Evolutionary conservation across 2,113 vertebrate genomes (phyloP).

Genomic region (Protomyctophum bolini): DNA sequence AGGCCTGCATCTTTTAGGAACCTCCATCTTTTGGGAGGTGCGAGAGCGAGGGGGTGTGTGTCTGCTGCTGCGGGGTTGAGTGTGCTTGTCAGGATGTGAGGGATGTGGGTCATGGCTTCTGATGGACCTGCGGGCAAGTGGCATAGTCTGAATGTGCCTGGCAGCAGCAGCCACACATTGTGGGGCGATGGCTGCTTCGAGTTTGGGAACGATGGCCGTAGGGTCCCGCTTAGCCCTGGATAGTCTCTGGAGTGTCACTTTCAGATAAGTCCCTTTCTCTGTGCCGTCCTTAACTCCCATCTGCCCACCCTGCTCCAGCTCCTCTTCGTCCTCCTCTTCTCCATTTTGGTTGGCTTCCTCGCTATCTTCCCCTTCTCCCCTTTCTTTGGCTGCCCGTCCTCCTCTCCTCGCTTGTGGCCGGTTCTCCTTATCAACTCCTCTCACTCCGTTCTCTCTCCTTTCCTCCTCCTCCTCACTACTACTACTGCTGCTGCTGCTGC

Average conservation of each 20-base stretch:
- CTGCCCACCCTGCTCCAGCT: slow-evolving; percentile 50
- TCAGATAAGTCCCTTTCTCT: slow-evolving; percentile 81
- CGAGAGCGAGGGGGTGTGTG: slow-evolving; percentile 30
- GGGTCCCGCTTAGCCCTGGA: slow-evolving; percentile 85
- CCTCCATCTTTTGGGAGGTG: slow-evolving; percentile 42
- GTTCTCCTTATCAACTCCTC: slow-evolving; percentile 74
- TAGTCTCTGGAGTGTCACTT: slow-evolving; percentile 91
- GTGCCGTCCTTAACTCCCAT: slow-evolving; percentile 50
- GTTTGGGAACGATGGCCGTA: slow-evolving; percentile 93
- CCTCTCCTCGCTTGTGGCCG: slow-evolving; percentile 63
- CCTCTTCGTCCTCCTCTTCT: slow-evolving; percentile 59
- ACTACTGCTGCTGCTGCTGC: slow-evolving; percentile 34
- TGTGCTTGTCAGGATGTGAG: slow-evolving; percentile 42
- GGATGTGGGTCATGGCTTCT: slow-evolving; percentile 68
- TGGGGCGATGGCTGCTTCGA: slow-evolving; percentile 90
- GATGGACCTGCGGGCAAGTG: slow-evolving; percentile 86
- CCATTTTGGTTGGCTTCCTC: slow-evolving; percentile 59
- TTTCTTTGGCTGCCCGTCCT: slow-evolving; percentile 59
- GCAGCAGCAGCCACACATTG: slow-evolving; percentile 47
- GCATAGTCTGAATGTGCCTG: slow-evolving; percentile 77
- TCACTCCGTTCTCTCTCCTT: slow-evolving; percentile 46
- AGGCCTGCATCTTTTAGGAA: slow-evolving; percentile 50
- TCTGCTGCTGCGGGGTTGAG: slow-evolving; percentile 49
- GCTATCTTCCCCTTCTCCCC: slow-evolving; percentile 52
- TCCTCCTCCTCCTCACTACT: slow-evolving; percentile 58